Evolutionary conservation across 2,888 invertebrate genomes (phyloP).

Genomic region (Apamea crenata): DNA sequence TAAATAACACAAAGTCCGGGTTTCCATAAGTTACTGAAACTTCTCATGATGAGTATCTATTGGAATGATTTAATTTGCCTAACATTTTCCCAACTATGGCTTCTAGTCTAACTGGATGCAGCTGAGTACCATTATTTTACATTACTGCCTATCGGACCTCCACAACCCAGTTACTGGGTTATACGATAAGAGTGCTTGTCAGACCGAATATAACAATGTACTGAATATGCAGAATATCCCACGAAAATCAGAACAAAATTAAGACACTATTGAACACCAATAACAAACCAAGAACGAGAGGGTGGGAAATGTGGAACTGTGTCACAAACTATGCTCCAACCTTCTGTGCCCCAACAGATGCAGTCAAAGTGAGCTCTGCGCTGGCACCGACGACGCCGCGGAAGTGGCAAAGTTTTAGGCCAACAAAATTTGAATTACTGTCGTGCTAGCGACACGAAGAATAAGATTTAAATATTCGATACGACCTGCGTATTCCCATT

Average conservation of each 20-base stretch:
- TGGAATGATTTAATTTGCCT: no score
- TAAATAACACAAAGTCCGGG: neutral
- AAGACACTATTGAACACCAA: neutral
- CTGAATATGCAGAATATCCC: no score
- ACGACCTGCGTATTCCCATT: neutral
- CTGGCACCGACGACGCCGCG: neutral
- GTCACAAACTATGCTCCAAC: neutral
- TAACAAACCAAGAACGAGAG: neutral
- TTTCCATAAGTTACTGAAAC: neutral
- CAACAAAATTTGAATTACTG: neutral
- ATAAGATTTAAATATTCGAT: neutral
- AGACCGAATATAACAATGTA: no score
- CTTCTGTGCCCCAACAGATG: neutral
- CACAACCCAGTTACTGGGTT: no score
- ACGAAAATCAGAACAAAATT: neutral
- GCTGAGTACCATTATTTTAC: no score
- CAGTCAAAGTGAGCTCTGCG: neutral
- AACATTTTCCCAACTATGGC: no score
- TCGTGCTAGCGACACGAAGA: neutral
- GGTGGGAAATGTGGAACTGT: neutral
- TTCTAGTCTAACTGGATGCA: no score
- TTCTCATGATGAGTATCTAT: neutral
- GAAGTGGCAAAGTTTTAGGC: neutral
- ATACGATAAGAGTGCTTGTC: no score
- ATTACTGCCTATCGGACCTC: no score